phyloP scores from a whole-genome alignment of 2,888 invertebrate species.

The Sceliomorpha sp. region DNA sequence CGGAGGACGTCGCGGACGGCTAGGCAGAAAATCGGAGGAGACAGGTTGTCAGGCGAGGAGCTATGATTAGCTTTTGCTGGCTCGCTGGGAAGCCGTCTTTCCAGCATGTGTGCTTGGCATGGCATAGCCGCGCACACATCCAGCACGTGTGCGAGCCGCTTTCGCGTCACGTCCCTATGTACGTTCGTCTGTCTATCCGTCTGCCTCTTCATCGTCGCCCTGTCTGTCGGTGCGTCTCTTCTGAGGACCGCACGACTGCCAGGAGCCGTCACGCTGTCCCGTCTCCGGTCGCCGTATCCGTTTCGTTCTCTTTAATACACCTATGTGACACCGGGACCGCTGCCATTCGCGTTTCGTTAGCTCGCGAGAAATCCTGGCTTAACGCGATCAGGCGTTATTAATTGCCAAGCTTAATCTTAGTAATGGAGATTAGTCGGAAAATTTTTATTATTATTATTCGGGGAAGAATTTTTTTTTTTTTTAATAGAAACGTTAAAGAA shows the following conservation, averaged over 20 bases:
- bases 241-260: conserved; percentile 72
- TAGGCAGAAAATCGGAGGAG: conserved; percentile 79
- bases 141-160: conserved; percentile 64
- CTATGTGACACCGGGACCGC: conserved; percentile 2
- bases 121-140: conserved; percentile 62
- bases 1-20: conserved; percentile 63
- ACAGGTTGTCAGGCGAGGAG: conserved; percentile 78
- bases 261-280: conserved; percentile 80
- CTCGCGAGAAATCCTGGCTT: conserved; percentile 7
- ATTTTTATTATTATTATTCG: no score
- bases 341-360: conserved; percentile 6
- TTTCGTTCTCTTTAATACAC: conserved; percentile 25
- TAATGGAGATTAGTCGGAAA: no score
- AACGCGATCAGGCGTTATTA: conserved; percentile 23
- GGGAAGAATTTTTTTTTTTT: neutral
- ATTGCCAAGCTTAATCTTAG: conserved; percentile 1
- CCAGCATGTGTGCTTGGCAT: conserved; percentile 65
- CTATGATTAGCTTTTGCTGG: conserved; percentile 75
- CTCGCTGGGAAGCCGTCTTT: conserved; percentile 56
- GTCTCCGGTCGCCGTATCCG: conserved; percentile 64
- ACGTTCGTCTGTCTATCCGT: conserved; percentile 50
- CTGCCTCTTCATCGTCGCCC: conserved; percentile 54
- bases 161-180: conserved; percentile 49
- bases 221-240: conserved; percentile 62
- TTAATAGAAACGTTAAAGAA: no score